Conservation (phyloP, 2,113 vertebrate species). For the Acanthisitta chloris region DNA sequence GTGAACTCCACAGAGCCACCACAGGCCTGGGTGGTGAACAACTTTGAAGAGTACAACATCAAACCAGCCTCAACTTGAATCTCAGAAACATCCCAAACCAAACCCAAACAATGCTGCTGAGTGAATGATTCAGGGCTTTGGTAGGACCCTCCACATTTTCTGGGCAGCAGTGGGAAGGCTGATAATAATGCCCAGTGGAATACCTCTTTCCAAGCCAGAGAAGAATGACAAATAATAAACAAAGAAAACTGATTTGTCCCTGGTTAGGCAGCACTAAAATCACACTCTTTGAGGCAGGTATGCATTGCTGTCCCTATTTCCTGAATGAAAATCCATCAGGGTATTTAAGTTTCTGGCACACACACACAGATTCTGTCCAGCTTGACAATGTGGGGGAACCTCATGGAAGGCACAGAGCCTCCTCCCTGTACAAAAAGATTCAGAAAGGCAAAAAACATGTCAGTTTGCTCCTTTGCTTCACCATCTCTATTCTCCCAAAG, state of each 20-base stretch:
- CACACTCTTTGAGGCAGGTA: neutral
- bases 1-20: constrained; percentile 45
- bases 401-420: neutral
- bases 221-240: neutral
- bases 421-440: neutral
- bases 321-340: neutral
- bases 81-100: constrained; percentile 58
- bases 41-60: constrained; percentile 57
- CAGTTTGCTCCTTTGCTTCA: neutral
- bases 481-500: neutral
- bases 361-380: neutral
- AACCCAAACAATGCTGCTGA: constrained; percentile 52
- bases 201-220: neutral
- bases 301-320: neutral
- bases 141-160: constrained; percentile 37
- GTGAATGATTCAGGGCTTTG: constrained; percentile 43
- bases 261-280: neutral
- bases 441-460: neutral
- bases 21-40: constrained; percentile 52
- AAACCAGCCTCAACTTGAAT: constrained; percentile 70
- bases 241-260: neutral
- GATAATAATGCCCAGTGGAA: neutral
- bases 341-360: neutral
- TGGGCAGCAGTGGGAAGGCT: neutral
- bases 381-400: neutral